These are phyloP conservation scores for Corapipo altera DNA, from an alignment of 2,113 vertebrate genomes.

Conservation along the genomic window DNA sequence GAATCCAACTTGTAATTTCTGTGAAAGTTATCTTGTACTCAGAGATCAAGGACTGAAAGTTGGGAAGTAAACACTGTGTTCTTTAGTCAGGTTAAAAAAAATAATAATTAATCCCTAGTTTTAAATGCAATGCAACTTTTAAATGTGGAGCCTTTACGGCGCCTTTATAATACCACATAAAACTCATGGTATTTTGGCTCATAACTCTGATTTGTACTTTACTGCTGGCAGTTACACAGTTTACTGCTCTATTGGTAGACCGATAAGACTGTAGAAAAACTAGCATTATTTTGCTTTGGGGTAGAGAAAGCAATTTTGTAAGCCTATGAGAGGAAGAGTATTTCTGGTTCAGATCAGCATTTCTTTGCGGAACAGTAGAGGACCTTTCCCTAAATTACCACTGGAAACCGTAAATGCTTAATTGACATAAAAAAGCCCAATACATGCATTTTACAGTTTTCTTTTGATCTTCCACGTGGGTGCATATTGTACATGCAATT, in stretches of 20 bases:
- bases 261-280: neutral
- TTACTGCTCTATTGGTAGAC: neutral
- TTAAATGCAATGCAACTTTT: neutral
- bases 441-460: slow-evolving; percentile 58
- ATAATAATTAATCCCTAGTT: neutral
- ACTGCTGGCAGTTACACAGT: neutral
- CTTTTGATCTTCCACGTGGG: slow-evolving; percentile 53
- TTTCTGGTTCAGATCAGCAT: slow-evolving; percentile 14
- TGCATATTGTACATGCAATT: slow-evolving; percentile 26
- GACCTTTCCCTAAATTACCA: slow-evolving; percentile 27
- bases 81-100: neutral
- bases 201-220: neutral
- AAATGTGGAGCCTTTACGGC: neutral
- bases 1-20: neutral
- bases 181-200: slow-evolving; percentile 41
- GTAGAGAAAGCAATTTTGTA: slow-evolving; percentile 4
- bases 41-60: neutral
- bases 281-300: neutral
- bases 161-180: slow-evolving; percentile 8
- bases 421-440: slow-evolving; percentile 50
- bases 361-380: slow-evolving; percentile 19
- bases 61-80: neutral
- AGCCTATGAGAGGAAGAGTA: neutral
- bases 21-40: neutral
- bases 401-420: slow-evolving; percentile 18